These are phyloP conservation scores for Cyphomyrus plagiostoma DNA, from an alignment of 2,113 vertebrate species.

Conservation along the genomic window DNA sequence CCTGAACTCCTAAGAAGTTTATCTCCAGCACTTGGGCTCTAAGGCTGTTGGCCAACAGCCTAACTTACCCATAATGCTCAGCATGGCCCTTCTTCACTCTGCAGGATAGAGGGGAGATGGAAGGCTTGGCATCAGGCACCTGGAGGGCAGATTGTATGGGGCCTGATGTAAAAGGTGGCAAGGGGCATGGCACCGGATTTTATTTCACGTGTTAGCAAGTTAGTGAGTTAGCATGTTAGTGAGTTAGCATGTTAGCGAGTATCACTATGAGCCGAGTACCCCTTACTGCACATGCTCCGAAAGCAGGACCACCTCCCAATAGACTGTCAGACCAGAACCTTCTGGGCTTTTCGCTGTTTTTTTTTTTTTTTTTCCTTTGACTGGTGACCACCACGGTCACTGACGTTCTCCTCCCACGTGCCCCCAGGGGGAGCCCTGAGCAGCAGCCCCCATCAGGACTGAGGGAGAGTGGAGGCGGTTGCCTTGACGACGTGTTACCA, in stretches of 20 bases:
- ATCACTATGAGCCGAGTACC: background rate
- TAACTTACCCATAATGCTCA: background rate
- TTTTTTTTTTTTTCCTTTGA: background rate
- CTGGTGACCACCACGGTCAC: background rate
- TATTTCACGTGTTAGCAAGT: background rate
- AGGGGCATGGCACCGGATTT: background rate
- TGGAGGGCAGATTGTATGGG: background rate
- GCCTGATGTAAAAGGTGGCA: background rate
- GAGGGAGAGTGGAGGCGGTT: background rate
- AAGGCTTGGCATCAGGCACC: background rate
- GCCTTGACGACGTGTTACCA: background rate
- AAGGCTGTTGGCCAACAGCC: background rate
- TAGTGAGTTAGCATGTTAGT: background rate
- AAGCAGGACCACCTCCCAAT: background rate
- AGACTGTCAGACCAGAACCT: background rate
- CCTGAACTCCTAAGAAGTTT: background rate
- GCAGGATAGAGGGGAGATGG: background rate
- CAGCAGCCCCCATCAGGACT: background rate
- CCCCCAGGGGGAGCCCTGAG: background rate
- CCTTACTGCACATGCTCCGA: background rate
- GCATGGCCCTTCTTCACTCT: background rate
- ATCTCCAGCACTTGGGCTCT: background rate
- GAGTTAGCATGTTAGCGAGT: background rate
- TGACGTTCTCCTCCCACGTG: background rate
- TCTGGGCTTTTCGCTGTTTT: conserved; percentile 1